These are phyloP conservation scores for Osmoderma eremita DNA, from an alignment of 2,888 invertebrate genomes.

Conservation along the genomic window DNA sequence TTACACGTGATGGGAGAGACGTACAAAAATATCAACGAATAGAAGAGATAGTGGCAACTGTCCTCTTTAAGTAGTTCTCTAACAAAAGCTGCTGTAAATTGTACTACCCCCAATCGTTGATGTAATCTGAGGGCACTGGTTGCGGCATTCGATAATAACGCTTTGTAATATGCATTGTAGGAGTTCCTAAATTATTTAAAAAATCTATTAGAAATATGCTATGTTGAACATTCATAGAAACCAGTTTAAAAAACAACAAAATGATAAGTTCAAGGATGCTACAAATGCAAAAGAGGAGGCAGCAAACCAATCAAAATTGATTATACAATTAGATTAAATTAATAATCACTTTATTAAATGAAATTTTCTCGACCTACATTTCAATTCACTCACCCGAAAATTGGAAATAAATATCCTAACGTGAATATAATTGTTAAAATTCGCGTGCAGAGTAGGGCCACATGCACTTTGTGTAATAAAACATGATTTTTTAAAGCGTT, in stretches of 20 bases:
- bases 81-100: conserved; percentile 85
- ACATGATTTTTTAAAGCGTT: conserved; percentile 77
- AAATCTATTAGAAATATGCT: conserved; percentile 44
- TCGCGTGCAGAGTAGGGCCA: conserved; percentile 87
- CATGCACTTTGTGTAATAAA: conserved; percentile 85
- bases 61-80: conserved; percentile 84
- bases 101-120: conserved; percentile 88
- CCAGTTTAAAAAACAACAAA: conserved; percentile 8
- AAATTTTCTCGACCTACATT: background rate
- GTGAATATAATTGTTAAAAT: conserved; percentile 86
- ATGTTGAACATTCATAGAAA: conserved; percentile 67
- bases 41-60: conserved; percentile 96
- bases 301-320: conserved; percentile 14
- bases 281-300: no score
- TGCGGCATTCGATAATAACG: conserved; percentile 91
- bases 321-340: conserved; percentile 7
- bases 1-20: conserved; percentile 88
- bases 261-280: conserved; percentile 21
- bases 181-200: conserved; percentile 70
- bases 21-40: conserved; percentile 93
- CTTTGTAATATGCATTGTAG: conserved; percentile 88
- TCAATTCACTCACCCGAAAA: conserved; percentile 80
- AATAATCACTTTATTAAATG: conserved; percentile 1
- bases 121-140: conserved; percentile 94
- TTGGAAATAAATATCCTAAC: conserved; percentile 84